Conservation (phyloP, 37 sponge, comb jelly and placozoan genomes). For the Ianthella basta region DNA sequence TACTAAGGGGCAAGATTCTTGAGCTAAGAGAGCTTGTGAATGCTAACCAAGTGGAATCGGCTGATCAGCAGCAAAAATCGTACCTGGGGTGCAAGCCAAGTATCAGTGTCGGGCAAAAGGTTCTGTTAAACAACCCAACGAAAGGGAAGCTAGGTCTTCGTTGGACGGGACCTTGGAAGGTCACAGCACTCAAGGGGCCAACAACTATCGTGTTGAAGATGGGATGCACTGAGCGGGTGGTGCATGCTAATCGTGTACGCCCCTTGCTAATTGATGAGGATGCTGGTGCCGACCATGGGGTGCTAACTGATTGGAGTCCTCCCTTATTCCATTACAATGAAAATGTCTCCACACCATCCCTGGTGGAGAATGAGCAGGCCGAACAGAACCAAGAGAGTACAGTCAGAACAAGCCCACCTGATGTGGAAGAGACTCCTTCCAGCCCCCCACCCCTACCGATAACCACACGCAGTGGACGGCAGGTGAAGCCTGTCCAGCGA, state of each 20-base stretch:
- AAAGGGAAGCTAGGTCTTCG: constrained; percentile 6
- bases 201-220: background rate
- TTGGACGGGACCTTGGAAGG: constrained; percentile 15
- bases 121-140: background rate
- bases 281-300: background rate
- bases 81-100: background rate
- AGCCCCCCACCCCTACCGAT: background rate
- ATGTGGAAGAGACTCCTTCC: background rate
- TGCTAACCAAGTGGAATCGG: constrained; percentile 1
- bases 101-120: background rate
- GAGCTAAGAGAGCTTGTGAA: background rate
- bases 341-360: background rate
- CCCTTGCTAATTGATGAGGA: background rate
- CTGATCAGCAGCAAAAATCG: background rate
- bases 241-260: constrained; percentile 15
- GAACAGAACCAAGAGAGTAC: too few relatives aligned
- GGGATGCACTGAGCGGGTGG: background rate
- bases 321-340: constrained; percentile 9
- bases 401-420: too few relatives aligned
- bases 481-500: background rate
- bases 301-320: background rate
- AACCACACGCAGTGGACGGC: constrained; percentile 8
- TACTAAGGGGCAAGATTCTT: background rate
- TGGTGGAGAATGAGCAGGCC: background rate
- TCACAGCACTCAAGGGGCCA: background rate